phyloP scores from a whole-genome alignment of 2,113 vertebrate species.

The Atractosteus spatula region DNA sequence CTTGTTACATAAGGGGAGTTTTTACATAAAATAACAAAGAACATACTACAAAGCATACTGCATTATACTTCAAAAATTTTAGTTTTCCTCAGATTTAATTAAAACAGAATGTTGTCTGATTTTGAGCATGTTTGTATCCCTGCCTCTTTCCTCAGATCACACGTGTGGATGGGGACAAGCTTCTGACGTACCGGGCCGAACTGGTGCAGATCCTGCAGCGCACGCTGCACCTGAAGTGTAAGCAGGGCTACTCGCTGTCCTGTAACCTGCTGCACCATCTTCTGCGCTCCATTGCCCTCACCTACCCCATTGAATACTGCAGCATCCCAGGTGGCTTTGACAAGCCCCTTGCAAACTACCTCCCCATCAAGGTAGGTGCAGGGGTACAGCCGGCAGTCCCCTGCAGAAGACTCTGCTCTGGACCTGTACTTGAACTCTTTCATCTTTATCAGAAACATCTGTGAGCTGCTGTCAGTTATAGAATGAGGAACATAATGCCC shows the following conservation, averaged over 20 bases:
- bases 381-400: no score
- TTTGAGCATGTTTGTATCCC: not conserved
- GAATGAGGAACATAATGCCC: no score
- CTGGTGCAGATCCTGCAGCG: constrained; percentile 88
- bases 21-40: no score
- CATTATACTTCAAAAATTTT: no score
- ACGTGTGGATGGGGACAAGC: constrained; percentile 91
- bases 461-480: no score
- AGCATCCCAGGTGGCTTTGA: constrained; percentile 93
- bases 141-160: constrained; percentile 73
- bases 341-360: constrained; percentile 81
- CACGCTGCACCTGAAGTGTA: constrained; percentile 88
- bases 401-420: no score
- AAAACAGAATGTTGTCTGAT: no score
- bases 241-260: constrained; percentile 94
- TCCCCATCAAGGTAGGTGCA: constrained; percentile 86
- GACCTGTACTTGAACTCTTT: not conserved
- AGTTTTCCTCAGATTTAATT: no score
- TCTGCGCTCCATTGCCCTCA: constrained; percentile 88
- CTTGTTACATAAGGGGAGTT: no score
- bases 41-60: no score
- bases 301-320: constrained; percentile 97
- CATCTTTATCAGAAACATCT: not conserved
- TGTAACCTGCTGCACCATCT: constrained; percentile 95
- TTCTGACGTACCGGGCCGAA: constrained; percentile 84